Evolutionary conservation across 2,888 invertebrate genomes (phyloP).

Genomic region (Synergus laeviventris): DNA sequence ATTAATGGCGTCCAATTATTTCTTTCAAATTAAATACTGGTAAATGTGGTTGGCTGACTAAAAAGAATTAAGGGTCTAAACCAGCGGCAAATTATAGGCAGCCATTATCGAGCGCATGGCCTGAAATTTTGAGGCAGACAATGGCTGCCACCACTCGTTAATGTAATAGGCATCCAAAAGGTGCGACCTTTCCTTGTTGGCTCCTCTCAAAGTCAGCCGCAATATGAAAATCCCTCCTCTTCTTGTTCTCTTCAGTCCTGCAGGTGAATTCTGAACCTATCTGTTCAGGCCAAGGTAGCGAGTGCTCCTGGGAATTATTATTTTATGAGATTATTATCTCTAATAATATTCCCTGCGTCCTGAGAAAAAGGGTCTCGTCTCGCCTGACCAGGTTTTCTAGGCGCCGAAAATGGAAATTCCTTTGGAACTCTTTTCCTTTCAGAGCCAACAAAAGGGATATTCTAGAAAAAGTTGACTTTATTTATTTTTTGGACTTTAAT

Average conservation of each 20-base stretch:
- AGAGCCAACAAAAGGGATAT: constrained; percentile 16
- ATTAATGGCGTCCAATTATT: background rate
- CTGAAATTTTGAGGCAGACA: constrained; percentile 70
- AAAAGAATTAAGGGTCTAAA: constrained; percentile 41
- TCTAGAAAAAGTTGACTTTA: constrained; percentile 31
- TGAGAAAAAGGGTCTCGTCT: constrained; percentile 46
- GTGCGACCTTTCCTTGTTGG: constrained; percentile 49
- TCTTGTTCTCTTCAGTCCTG: background rate
- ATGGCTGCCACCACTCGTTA: constrained; percentile 73
- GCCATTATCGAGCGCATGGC: constrained; percentile 69
- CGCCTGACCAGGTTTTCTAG: constrained; percentile 46
- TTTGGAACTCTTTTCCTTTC: constrained; percentile 20
- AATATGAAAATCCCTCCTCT: constrained; percentile 50
- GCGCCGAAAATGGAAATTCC: constrained; percentile 42
- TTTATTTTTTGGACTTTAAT: constrained; percentile 48
- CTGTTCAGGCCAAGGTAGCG: constrained; percentile 38
- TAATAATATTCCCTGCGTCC: constrained; percentile 68
- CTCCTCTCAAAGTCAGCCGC: constrained; percentile 48
- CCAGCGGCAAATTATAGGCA: constrained; percentile 67
- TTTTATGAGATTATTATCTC: constrained; percentile 75
- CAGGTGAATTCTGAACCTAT: constrained; percentile 42
- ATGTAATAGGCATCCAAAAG: constrained; percentile 72
- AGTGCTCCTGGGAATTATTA: constrained; percentile 66
- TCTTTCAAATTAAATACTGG: constrained; percentile 10
- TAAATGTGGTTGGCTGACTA: constrained; percentile 37